Base-by-base conservation (phyloP, 2,797 vertebrate genomes). In the Mycteria americana region DNA sequence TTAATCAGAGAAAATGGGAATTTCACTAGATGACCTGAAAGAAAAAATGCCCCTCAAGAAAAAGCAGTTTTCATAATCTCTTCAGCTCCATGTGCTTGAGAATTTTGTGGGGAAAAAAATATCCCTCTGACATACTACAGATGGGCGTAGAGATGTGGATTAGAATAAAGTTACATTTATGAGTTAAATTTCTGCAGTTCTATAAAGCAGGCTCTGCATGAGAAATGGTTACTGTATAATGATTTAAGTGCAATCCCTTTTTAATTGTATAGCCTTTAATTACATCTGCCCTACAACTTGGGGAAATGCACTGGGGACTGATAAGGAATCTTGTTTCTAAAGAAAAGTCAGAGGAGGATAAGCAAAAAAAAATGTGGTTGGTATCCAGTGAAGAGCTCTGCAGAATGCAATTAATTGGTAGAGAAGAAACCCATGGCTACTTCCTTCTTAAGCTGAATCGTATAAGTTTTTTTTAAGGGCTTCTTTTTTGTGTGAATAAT, bases 261-360 rank as follows among this genome's bases (percentile, higher is more conserved):
- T 94, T 94, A 93, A 95, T 93, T 77, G 41, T 53, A 72, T 14
- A 76, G 31, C 15, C 19, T 90, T 95, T 95, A 89, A 92, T 88
- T 94, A 88, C 23, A 64, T 79, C 79, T 88, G 46, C n/a, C 56
- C 35, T 76, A 64, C 65, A 91, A 78, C 62, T 86, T 74, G 33
- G 60, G 72, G 74, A 87, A 93, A 89, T 60, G 19, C 74, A 68
- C 21, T 45, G 10, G 28, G 56, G 88, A 82, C 30, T 85, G 82
- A 94, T 96, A 89, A 91, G 27, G 35, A 80, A 89, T 92, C 85
- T 88, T 69, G 54, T 87, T 96, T 83, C 75, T 73, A 64, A 89
- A 56, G 51, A 79, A 87, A 67, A 94, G 77, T 60, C 84, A 94
- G 75, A 89, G 48, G 23, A 92, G 18, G 24, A 65, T 81, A 73